A percentile compares a stretch with the other conserved stretches of the same genome.
phyloP scores from a whole-genome alignment of 35 echinoderm and acorn worm genomes.

The Ophiothrix spiculata region DNA sequence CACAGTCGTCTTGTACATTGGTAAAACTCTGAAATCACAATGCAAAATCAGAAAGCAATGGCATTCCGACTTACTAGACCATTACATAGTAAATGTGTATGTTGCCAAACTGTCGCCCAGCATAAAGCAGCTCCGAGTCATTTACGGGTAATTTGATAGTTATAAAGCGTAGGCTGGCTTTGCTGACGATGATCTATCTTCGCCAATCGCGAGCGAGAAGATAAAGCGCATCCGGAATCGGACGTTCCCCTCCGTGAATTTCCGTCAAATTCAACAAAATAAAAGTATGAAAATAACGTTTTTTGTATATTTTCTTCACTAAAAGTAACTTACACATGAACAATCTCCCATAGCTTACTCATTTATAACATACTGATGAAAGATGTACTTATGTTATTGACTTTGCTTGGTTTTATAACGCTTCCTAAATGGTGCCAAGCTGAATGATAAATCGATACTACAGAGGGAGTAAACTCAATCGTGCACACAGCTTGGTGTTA shows the following conservation, averaged over 20 bases:
- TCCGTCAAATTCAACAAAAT: not conserved
- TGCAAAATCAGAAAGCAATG: not conserved
- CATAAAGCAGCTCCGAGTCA: slow-evolving; percentile 64
- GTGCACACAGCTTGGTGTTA: slow-evolving; percentile 79
- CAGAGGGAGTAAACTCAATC: slow-evolving; percentile 70
- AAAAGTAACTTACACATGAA: slow-evolving; percentile 1
- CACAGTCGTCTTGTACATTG: too few species aligned
- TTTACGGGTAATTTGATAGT: slow-evolving; percentile 90
- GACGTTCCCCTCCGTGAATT: slow-evolving; percentile 21
- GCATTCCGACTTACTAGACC: slow-evolving; percentile 38
- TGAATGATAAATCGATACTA: not conserved
- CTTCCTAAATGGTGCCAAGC: not conserved
- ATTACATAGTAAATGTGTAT: slow-evolving; percentile 32
- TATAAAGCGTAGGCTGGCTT: slow-evolving; percentile 84
- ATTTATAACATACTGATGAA: not conserved
- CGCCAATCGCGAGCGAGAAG: slow-evolving; percentile 76
- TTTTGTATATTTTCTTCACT: not conserved
- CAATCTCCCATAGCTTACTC: slow-evolving; percentile 3
- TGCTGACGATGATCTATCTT: slow-evolving; percentile 81
- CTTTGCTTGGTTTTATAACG: not conserved
- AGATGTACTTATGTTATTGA: not conserved
- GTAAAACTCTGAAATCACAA: slow-evolving; percentile 2
- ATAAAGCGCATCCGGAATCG: slow-evolving; percentile 72
- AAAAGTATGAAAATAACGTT: not conserved
- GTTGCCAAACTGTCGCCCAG: slow-evolving; percentile 52